Base-by-base conservation (phyloP, 2,888 invertebrate genomes). In the Heliconius charithonia region DNA sequence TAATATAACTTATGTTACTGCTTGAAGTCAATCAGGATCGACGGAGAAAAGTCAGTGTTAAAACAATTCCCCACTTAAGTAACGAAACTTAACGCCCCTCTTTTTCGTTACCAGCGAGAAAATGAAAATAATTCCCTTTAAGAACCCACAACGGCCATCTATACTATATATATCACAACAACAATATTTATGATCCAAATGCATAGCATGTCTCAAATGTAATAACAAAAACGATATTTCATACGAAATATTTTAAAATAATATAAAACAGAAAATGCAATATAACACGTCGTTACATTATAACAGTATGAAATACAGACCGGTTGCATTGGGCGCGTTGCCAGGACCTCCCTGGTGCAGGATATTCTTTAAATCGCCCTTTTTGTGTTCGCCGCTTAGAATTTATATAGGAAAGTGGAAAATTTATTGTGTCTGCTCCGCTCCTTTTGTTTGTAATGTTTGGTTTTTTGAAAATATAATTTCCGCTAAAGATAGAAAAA, bases 341-440 rank as follows among this genome's bases (percentile, higher is more conserved):
- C 78, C 78, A 74, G 73, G 56, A 73, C 37, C 41, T 77, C 73
- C 73, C 59, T 62, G 45, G 74, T 16, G 29, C 25, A 29, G 41
- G 67, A 62, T 74, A 74, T 78, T 74, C 45, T 69, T 67, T 27
- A 74, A 74, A 69, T 41, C 29, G 37, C 19, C 41, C 29, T 67
- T 19, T 74, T 78, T 77, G 25, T 77, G 65, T 65, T 65, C 70
- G 25, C 22, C 25, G 67, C 41, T 62, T 41, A 67, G 56, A 73
- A 27, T 74, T 27, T 74, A 73, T 37, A 56, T 75, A 66, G 51
- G 25, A 69, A 41, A 63, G 62, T 22, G 22, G 29, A 25, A 37
- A 74, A 67, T 78, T 73, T 78, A 78, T 73, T 62, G 4, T 45
- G 73, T 77, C 77, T 72, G 72, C 77, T 25, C 32, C 56, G 9